Evolutionary conservation across 2,888 invertebrate genomes (phyloP).

Genomic region (Aphidius colemani): DNA sequence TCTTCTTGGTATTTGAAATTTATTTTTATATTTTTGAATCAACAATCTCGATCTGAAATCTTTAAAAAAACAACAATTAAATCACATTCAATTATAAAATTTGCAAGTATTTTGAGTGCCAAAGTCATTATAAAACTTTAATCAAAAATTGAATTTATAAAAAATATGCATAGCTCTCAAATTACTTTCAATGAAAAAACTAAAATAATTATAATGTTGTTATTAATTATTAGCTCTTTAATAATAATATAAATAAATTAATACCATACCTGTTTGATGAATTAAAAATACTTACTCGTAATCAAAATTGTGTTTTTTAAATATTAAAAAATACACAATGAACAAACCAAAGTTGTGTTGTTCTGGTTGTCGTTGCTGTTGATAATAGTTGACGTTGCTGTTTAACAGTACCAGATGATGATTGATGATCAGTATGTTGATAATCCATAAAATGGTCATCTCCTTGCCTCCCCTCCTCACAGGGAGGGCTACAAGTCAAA

Average conservation of each 20-base stretch:
- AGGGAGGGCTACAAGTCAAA: conserved; percentile 60
- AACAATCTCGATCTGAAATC: conserved; percentile 43
- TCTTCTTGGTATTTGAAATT: too few species aligned
- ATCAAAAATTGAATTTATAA: background rate
- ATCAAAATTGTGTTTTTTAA: background rate
- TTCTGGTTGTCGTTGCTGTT: too few species aligned
- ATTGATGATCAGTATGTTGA: conserved; percentile 8
- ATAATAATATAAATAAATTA: background rate
- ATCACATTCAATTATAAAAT: conserved; percentile 25
- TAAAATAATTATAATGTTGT: background rate
- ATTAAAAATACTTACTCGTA: conserved; percentile 8
- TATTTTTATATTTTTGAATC: too few species aligned
- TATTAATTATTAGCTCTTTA: background rate
- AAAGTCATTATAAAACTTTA: background rate
- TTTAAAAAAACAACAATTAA: conserved; percentile 42
- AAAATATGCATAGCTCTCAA: background rate
- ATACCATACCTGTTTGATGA: conserved; percentile 17
- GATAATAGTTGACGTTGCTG: background rate
- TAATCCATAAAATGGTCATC: conserved; percentile 30
- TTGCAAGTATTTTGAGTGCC: conserved; percentile 10
- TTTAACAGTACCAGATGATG: background rate
- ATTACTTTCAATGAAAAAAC: background rate
- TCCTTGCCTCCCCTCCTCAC: conserved; percentile 57
- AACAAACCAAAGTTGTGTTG: too few species aligned
- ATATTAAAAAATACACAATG: too few species aligned